These are phyloP conservation scores for Rotaria magnacalcarata DNA, from an alignment of 2,888 invertebrate species.

Conservation along the genomic window DNA sequence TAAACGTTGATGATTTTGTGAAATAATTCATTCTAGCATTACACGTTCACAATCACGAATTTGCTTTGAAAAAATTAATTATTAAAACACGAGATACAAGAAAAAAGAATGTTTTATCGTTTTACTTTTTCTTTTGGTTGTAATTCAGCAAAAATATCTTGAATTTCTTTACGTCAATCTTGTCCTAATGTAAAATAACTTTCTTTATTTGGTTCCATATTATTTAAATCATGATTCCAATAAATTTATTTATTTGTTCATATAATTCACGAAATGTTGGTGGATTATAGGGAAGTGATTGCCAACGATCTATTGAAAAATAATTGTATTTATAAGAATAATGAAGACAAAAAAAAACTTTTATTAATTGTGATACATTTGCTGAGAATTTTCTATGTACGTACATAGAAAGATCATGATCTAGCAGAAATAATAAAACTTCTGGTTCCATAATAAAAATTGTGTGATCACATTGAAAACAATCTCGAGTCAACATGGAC, in stretches of 20 bases:
- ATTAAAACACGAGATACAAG: too few species aligned
- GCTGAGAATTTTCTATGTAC: conserved; percentile 83
- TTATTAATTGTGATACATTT: conserved; percentile 79
- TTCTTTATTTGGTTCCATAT: conserved; percentile 69
- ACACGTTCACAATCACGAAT: conserved; percentile 16
- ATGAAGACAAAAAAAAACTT: conserved; percentile 61
- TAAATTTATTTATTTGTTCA: conserved; percentile 74
- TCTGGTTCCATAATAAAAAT: too few species aligned
- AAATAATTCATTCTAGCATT: not conserved
- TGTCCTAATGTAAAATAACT: conserved; percentile 92
- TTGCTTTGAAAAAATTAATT: not conserved
- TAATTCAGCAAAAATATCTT: conserved; percentile 82
- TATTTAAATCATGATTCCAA: conserved; percentile 74
- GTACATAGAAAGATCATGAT: conserved; percentile 90
- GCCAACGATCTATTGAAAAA: conserved; percentile 70
- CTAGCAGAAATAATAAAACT: too few species aligned
- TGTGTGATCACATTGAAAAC: too few species aligned
- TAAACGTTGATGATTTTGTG: conserved; percentile 18
- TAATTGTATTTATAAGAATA: not conserved
- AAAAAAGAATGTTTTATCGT: too few species aligned
- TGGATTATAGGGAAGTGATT: conserved; percentile 79
- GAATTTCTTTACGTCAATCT: conserved; percentile 88
- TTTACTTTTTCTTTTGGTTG: conserved; percentile 86
- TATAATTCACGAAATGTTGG: conserved; percentile 82
- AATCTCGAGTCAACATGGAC: too few species aligned